These are phyloP conservation scores for Meiosimyza decipiens DNA, from an alignment of 2,888 invertebrate genomes.

Conservation along the genomic window DNA sequence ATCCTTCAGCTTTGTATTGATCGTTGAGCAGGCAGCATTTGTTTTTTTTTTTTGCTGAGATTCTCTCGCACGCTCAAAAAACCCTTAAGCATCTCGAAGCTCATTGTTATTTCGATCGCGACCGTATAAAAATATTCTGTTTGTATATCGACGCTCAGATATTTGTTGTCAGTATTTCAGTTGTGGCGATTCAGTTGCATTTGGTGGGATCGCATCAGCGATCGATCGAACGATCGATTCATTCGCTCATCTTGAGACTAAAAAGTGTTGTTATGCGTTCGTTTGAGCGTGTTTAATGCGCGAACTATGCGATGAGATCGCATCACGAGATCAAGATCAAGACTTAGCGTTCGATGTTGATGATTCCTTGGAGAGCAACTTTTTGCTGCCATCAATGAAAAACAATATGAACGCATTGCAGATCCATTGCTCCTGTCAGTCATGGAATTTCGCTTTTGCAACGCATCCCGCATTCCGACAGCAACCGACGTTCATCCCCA, in stretches of 20 bases:
- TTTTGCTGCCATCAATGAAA: constrained; percentile 32
- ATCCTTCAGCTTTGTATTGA: neutral
- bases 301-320: constrained; percentile 26
- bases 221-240: constrained; percentile 16
- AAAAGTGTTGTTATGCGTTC: constrained; percentile 57
- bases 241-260: constrained; percentile 46
- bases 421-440: constrained; percentile 58
- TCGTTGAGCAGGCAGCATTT: neutral
- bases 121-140: constrained; percentile 68
- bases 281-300: constrained; percentile 24
- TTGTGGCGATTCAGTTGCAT: constrained; percentile 31
- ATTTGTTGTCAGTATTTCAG: constrained; percentile 32
- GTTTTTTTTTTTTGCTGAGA: neutral
- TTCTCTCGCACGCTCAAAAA: constrained; percentile 27
- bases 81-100: constrained; percentile 50
- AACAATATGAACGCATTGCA: constrained; percentile 39
- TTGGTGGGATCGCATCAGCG: constrained; percentile 26
- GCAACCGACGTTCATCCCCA: constrained; percentile 16
- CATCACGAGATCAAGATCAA: constrained; percentile 47
- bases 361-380: constrained; percentile 38
- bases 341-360: constrained; percentile 35
- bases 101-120: constrained; percentile 68
- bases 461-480: constrained; percentile 48
- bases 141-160: constrained; percentile 51
- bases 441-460: constrained; percentile 60